Percentiles rank a stretch among this genome's conserved stretches.
Conservation (phyloP, 2,888 invertebrate species). For the Tetrapedia diversipes region DNA sequence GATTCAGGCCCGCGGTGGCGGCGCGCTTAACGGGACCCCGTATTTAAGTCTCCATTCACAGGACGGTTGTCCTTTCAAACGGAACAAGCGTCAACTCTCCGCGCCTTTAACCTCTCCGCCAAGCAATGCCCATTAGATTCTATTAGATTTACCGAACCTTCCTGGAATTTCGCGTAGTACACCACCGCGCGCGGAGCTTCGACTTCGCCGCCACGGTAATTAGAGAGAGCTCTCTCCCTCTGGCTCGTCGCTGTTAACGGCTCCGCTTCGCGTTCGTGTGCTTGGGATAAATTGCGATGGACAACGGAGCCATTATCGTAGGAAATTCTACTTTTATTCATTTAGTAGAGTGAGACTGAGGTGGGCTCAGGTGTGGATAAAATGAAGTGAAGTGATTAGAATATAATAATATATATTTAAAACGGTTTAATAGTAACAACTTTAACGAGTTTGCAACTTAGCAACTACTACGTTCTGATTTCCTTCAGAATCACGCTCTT, state of each 20-base stretch:
- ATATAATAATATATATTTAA: no score
- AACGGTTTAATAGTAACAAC: no score
- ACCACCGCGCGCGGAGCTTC: slow-evolving; percentile 33
- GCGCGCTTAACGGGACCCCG: slow-evolving; percentile 70
- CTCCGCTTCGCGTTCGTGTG: slow-evolving; percentile 25
- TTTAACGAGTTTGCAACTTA: no score
- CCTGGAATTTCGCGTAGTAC: slow-evolving; percentile 68
- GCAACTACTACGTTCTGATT: no score
- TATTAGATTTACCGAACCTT: slow-evolving; percentile 73
- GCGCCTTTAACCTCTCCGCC: slow-evolving; percentile 67
- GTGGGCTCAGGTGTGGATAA: no score
- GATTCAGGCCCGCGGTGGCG: slow-evolving; percentile 39
- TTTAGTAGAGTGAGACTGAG: no score
- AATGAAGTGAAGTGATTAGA: no score
- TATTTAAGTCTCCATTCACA: slow-evolving; percentile 74
- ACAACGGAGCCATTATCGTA: slow-evolving; percentile 41
- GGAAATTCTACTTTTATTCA: no score
- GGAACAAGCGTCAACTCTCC: slow-evolving; percentile 67
- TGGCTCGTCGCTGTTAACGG: slow-evolving; percentile 32
- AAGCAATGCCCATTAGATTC: slow-evolving; percentile 65
- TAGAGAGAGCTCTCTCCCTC: slow-evolving; percentile 40
- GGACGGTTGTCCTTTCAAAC: slow-evolving; percentile 69
- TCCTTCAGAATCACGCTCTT: no score
- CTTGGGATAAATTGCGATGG: slow-evolving; percentile 44
- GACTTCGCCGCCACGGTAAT: slow-evolving; percentile 45